Conservation (phyloP, 2,888 invertebrate species). For the Formica aserva region DNA sequence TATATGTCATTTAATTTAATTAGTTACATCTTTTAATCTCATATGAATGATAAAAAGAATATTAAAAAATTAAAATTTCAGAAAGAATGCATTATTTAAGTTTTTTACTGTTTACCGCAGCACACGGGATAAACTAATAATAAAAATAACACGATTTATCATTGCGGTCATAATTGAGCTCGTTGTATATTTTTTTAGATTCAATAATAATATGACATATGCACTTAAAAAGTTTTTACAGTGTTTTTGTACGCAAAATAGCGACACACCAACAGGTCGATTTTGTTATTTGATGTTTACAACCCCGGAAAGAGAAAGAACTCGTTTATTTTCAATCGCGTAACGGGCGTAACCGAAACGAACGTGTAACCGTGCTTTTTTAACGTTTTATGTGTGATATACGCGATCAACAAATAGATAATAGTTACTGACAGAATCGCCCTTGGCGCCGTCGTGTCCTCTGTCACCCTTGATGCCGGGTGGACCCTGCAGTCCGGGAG, state of each 20-base stretch:
- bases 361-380: constrained; percentile 7
- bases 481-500: constrained; percentile 92
- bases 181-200: not conserved
- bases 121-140: constrained; percentile 1
- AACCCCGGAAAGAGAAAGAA: constrained; percentile 19
- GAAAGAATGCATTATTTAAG: not conserved
- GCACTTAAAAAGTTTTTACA: not conserved
- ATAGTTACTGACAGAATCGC: constrained; percentile 90
- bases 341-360: not conserved
- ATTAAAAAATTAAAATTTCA: not conserved
- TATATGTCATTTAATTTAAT: not conserved
- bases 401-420: constrained; percentile 40
- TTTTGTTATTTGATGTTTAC: constrained; percentile 30
- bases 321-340: not conserved
- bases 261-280: constrained; percentile 24
- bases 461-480: constrained; percentile 95
- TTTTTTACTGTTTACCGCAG: not conserved
- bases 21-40: not conserved
- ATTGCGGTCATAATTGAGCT: constrained; percentile 1
- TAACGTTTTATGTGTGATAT: not conserved
- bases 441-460: constrained; percentile 93
- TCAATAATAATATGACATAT: constrained; percentile 2
- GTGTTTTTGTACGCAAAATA: constrained; percentile 5
- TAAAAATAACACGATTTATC: constrained; percentile 22
- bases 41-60: not conserved